Evolutionary conservation across 2,888 invertebrate species (phyloP), one percentile per base, ranked within the genome.

Genomic region (Branchellion lobata): DNA sequence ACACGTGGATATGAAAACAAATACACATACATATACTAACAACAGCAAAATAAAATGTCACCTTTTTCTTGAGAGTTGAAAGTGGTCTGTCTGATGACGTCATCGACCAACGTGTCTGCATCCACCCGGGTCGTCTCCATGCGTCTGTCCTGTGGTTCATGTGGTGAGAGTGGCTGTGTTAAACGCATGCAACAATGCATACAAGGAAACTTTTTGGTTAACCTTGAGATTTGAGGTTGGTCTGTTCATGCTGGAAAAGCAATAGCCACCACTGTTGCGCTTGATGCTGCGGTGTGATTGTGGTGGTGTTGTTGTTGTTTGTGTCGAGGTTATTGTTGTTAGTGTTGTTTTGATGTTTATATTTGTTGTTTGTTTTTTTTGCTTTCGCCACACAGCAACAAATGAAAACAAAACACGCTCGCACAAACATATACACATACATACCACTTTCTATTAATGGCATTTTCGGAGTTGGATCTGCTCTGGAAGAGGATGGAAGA

Each of bases 401-500:
- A n/a, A n/a, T n/a, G n/a, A n/a, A n/a, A n/a, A n/a, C n/a, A n/a
- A n/a, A n/a, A n/a, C n/a, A n/a, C n/a, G n/a, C n/a, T n/a, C n/a
- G n/a, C n/a, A n/a, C n/a, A n/a, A n/a, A n/a, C n/a, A n/a, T n/a
- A n/a, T n/a, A n/a, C n/a, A n/a, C n/a, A n/a, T n/a, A n/a, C n/a
- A n/a, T n/a, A n/a, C 75, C 75, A 75, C 31, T 51, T 75, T 24
- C 47, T n/a, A 53, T 75, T 75, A 1, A 75, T 75, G 57, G 75
- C 75, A 31, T 75, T 75, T n/a, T 75, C 75, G 27, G 75, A 75
- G 47, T 75, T 75, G 31, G 75, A 75, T 27, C 75, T 24, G 57
- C 75, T 75, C 53, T 75, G 75, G n/a, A 75, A 29, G n/a, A 75
- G 47, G 0, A 31, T 75, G 31, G 75, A 75, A n/a, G 75, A 75